Percentiles rank a stretch among this genome's conserved stretches.
phyloP scores from a whole-genome alignment of 30 jellyfish, hydroid and myxozoan genomes.

The Rhopilema esculentum region DNA sequence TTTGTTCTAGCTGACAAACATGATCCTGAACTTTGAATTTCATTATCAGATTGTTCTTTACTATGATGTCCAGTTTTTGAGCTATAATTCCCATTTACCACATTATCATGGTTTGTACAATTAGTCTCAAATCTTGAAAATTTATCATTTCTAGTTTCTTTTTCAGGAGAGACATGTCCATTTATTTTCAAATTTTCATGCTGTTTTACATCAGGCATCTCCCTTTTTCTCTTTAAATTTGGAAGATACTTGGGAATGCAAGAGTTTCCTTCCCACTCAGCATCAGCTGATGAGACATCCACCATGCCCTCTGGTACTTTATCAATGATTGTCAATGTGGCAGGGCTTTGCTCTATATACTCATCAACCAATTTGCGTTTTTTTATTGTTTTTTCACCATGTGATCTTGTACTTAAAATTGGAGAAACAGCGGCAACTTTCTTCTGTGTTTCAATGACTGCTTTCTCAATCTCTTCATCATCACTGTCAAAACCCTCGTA shows the following conservation, averaged over 20 bases:
- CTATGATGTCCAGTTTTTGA: neutral
- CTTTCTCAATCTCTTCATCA: conserved; percentile 46
- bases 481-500: conserved; percentile 54
- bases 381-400: neutral
- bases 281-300: neutral
- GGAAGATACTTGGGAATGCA: conserved; percentile 14
- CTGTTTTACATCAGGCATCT: neutral
- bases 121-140: neutral
- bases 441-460: conserved; percentile 37
- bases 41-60: neutral
- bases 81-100: neutral
- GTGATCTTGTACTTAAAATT: neutral
- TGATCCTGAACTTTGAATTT: neutral
- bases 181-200: neutral
- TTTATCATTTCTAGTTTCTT: neutral
- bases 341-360: neutral
- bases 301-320: neutral
- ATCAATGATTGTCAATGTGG: neutral
- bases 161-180: neutral
- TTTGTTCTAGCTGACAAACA: neutral
- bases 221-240: neutral
- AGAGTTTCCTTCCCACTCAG: conserved; percentile 34
- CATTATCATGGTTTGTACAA: neutral
- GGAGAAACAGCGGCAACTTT: conserved; percentile 13
- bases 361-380: neutral